Evolutionary conservation across 1,140 invertebrate genomes (phyloP), one percentile per base, ranked within the genome.

Genomic region (Procambarus clarkii): DNA sequence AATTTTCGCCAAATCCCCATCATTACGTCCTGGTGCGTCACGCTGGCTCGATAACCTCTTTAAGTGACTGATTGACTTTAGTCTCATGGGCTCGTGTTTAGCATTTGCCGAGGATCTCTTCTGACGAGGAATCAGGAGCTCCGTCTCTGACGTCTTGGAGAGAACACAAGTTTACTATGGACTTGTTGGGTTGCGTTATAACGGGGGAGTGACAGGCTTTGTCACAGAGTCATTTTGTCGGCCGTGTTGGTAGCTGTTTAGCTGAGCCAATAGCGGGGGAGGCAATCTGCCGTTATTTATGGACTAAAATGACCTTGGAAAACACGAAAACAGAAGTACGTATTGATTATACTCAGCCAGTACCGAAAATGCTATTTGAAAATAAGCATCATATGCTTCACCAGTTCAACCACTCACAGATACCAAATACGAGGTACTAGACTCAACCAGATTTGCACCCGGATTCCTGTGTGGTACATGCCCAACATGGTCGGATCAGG

Each of bases 261-360:
- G 71, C 83, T 85, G 13, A 50, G 45, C 83, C 83, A 85, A 46
- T 46, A 74, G 83, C 7, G 3, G 64, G 64, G 44, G 34, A 34
- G 60, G 24, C 83, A 64, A 85, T 85, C 46, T 69, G 21, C 46
- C 21, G 11, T 85, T 85, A 74, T 85, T 85, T 85, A 85, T 85
- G 83, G 83, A 44, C 60, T 76, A 48, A 46, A 76, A 85, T 85
- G 83, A 85, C 60, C 83, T 24, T 85, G 74, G 83, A 76, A 85
- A 50, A 82, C 83, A 50, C 83, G 69, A 85, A 85, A 85, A 85
- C 83, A 85, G 83, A 45, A 76, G 83, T 50, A 48, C 83, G 71
- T 76, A 76, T 85, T 71, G 58, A 76, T 34, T 74, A 74, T 13
- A 74, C 76, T 74, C 83, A 64, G 80, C 11, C 18, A 58, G 45